phyloP scores from a whole-genome alignment of 2,888 invertebrate species.

The Mesorhabditis spiculigera region DNA sequence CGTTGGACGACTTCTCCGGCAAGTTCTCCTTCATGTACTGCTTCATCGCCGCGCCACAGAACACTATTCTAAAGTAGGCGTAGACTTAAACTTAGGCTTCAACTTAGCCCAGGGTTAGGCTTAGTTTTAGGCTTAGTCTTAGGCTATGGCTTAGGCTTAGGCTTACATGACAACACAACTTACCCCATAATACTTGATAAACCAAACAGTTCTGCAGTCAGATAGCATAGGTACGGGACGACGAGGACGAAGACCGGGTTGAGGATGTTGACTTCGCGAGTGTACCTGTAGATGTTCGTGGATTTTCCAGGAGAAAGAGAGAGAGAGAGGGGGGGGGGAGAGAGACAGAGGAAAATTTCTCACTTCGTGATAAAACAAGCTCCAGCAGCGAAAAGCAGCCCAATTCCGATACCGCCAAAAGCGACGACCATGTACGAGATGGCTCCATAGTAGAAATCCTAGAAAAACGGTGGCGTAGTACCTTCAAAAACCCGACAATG shows the following conservation, averaged over 20 bases:
- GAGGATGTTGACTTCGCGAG: conserved; percentile 32
- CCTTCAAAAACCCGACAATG: neutral
- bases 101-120: neutral
- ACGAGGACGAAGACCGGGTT: conserved; percentile 81
- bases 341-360: neutral
- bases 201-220: conserved; percentile 95
- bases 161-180: conserved; percentile 10
- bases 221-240: conserved; percentile 92
- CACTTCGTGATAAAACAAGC: conserved; percentile 51
- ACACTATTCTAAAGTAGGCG: conserved; percentile 77
- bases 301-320: neutral
- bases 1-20: conserved; percentile 92
- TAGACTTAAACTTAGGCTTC: neutral
- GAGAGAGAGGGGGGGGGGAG: neutral
- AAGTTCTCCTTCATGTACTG: conserved; percentile 97
- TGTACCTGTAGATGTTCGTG: conserved; percentile 10
- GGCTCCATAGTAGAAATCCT: conserved; percentile 35
- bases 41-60: conserved; percentile 97
- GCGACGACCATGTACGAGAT: conserved; percentile 55
- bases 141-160: neutral
- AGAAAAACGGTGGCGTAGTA: neutral
- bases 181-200: conserved; percentile 97
- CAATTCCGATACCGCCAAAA: conserved; percentile 51
- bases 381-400: conserved; percentile 50
- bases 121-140: neutral